Evolutionary conservation across 2,113 vertebrate species (phyloP).

Genomic region (Petrocephalus microphthalmus): DNA sequence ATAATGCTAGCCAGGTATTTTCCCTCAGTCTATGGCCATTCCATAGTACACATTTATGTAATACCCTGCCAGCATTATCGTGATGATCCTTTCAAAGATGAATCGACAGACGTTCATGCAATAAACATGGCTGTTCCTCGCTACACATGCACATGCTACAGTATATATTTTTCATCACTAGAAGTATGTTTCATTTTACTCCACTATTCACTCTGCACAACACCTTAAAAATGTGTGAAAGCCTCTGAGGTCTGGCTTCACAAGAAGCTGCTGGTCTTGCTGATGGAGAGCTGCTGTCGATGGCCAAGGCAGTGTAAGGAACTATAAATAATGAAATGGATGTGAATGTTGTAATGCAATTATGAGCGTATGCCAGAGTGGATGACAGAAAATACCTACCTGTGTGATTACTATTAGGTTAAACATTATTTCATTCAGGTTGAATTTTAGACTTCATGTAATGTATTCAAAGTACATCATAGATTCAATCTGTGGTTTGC

Average conservation of each 20-base stretch:
- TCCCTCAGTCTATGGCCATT: background rate
- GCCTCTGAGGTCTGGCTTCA: background rate
- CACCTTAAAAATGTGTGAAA: background rate
- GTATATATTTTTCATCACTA: background rate
- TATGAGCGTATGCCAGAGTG: background rate
- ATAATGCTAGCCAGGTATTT: background rate
- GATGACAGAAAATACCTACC: background rate
- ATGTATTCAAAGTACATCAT: conserved; percentile 38
- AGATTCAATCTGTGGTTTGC: conserved; percentile 50
- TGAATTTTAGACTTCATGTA: conserved; percentile 36
- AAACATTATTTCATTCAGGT: conserved; percentile 47
- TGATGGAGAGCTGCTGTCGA: background rate
- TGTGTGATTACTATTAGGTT: background rate
- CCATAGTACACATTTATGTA: background rate
- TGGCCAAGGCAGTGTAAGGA: background rate
- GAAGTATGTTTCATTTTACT: background rate
- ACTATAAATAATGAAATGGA: background rate
- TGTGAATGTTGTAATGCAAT: background rate
- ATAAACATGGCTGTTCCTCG: background rate
- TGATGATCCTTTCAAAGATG: background rate
- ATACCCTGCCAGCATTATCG: background rate
- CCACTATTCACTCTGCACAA: background rate
- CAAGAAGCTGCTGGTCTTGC: background rate
- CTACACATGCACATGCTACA: background rate
- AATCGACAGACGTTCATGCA: background rate